Base-by-base conservation (phyloP, 2,888 invertebrate species). In the Hyposoter didymator region DNA sequence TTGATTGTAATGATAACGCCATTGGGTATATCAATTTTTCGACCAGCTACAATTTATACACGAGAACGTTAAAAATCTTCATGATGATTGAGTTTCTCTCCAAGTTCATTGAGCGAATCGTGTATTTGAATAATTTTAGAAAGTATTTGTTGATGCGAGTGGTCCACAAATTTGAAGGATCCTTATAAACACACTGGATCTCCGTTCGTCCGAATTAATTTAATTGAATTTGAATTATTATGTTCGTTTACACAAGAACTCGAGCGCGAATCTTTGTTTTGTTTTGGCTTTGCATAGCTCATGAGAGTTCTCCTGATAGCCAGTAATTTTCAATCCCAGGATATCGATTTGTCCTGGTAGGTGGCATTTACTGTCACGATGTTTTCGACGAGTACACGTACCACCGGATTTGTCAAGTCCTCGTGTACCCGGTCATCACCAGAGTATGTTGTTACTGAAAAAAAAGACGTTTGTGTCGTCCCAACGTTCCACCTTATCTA, bases 1-100 rank as follows among this genome's bases (percentile, higher is more conserved):
- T 82, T 66, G 70, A 72, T 75, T 69, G 69, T 75, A 39, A 35
- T 69, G 45, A 55, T 74, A 67, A 45, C 45, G 62, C 35, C 10
- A 14, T 52, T 67, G 14, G 49, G 35, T 75, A n/a, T 45, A 62
- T 45, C 6, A 2, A 69, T 17, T 69, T 47, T 45, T 17, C 8
- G 8, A 47, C 47, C 32, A n/a, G 17, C 17, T 22, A 12, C 43
- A 19, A 43, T 19, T 67, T 28, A 4, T 12, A 22, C 28, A 59
- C 22, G 12, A 10, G 6, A 28, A 59, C 22, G 1, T 1, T 5
- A 59, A 28, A 6, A 28, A 28, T 14, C 0, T 1, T 14, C 2
- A 39, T 39, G 6, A 39, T 7, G 10, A 39, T 39, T 39, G 10
- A 39, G 7, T 22, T 55, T 10, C 17, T 22, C 0, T 22, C 22